Conservation (phyloP, 2,888 invertebrate species). For the Mechanitis mazaeus region DNA sequence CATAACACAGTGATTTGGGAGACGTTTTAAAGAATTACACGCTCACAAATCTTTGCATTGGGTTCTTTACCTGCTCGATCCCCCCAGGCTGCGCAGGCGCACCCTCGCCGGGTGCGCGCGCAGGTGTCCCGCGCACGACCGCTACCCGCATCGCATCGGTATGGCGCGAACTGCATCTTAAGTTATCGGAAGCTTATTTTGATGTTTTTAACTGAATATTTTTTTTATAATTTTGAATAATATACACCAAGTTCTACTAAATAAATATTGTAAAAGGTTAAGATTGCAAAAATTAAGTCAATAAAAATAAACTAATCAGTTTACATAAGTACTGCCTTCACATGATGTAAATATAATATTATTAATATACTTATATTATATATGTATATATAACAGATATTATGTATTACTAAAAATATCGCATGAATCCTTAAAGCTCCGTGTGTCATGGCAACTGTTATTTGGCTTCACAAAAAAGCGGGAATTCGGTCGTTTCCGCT, state of each 20-base stretch:
- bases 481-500: constrained; percentile 71
- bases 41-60: constrained; percentile 24
- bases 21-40: constrained; percentile 12
- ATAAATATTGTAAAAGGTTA: no score
- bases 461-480: constrained; percentile 55
- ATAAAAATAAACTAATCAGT: no score
- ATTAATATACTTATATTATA: no score
- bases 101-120: constrained; percentile 70
- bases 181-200: constrained; percentile 33
- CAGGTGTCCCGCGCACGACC: constrained; percentile 61
- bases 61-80: constrained; percentile 63
- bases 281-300: no score
- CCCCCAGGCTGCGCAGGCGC: constrained; percentile 37
- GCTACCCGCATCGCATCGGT: constrained; percentile 22
- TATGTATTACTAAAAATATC: no score
- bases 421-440: no score
- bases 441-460: constrained; percentile 23
- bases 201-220: constrained; percentile 31
- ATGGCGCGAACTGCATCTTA: constrained; percentile 25
- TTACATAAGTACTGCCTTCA: no score
- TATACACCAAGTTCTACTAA: no score
- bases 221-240: constrained; percentile 1
- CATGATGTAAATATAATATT: no score
- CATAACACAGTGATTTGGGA: no score
- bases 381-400: no score